Evolutionary conservation across 2,113 vertebrate genomes (phyloP).

Genomic region (Cyanistes caeruleus): DNA sequence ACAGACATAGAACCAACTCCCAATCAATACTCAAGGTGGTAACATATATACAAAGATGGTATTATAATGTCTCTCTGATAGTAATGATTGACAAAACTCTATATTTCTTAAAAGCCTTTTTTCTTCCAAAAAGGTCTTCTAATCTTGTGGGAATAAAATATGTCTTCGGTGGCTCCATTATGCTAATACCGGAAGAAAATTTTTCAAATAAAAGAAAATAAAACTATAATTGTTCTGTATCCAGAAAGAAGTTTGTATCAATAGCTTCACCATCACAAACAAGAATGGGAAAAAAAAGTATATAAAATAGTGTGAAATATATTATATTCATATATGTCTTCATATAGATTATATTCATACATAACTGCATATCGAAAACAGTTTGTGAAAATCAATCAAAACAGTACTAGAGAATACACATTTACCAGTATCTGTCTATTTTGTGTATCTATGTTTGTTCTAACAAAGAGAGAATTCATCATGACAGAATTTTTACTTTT

Average conservation of each 20-base stretch:
- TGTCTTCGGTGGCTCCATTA: background rate
- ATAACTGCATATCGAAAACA: rapidly evolving
- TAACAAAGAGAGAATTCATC: background rate
- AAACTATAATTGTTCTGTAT: background rate
- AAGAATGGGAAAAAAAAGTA: background rate
- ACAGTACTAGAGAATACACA: background rate
- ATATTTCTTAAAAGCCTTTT: background rate
- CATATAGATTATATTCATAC: background rate
- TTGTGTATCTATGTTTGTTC: background rate
- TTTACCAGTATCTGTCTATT: background rate
- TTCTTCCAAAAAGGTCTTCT: background rate
- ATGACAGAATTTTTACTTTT: background rate
- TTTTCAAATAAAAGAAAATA: background rate
- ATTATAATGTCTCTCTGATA: background rate
- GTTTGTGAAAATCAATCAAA: background rate
- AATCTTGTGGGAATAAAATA: background rate
- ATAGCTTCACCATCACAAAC: background rate
- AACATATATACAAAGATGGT: background rate
- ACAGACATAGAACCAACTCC: background rate
- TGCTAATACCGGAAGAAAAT: background rate
- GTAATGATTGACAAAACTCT: background rate
- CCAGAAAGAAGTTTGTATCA: background rate
- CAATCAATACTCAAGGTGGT: background rate
- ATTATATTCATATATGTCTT: background rate
- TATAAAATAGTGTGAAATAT: background rate